A percentile compares a stretch with the other conserved stretches of the same genome.
Conservation (phyloP, 2,888 invertebrate species). For the Drosophila cracens region DNA sequence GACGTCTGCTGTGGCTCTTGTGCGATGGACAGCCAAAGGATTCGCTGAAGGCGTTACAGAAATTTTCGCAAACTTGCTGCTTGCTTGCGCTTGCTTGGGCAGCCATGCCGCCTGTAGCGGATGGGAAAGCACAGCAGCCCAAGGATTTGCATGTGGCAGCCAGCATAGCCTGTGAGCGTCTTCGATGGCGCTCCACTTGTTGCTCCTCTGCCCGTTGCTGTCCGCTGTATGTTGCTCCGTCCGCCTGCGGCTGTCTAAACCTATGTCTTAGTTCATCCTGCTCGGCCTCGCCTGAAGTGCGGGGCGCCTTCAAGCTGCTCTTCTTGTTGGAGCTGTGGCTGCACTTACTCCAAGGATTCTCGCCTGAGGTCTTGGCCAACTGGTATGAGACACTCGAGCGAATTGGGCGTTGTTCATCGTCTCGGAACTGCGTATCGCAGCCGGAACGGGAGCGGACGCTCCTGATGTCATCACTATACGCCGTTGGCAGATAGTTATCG, state of each 20-base stretch:
- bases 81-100: not conserved
- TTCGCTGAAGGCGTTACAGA: constrained; percentile 6
- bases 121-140: not conserved
- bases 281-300: not conserved
- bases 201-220: not conserved
- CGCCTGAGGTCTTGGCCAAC: not conserved
- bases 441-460: constrained; percentile 44
- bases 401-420: not conserved
- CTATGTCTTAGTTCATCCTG: not conserved
- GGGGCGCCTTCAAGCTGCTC: not conserved
- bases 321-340: not conserved
- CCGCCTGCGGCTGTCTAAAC: not conserved
- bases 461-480: not conserved
- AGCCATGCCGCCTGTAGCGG: not conserved
- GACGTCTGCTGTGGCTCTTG: not conserved
- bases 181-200: not conserved
- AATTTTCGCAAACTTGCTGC: not conserved
- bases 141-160: not conserved
- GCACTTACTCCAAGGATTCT: not conserved
- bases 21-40: constrained; percentile 18
- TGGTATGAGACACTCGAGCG: not conserved
- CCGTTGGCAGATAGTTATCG: not conserved
- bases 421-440: constrained; percentile 35
- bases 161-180: not conserved
- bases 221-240: not conserved